A percentile compares a stretch with the other conserved stretches of the same genome.
Evolutionary conservation across 2,113 vertebrate species (phyloP).

Genomic region (Epinephelus lanceolatus): DNA sequence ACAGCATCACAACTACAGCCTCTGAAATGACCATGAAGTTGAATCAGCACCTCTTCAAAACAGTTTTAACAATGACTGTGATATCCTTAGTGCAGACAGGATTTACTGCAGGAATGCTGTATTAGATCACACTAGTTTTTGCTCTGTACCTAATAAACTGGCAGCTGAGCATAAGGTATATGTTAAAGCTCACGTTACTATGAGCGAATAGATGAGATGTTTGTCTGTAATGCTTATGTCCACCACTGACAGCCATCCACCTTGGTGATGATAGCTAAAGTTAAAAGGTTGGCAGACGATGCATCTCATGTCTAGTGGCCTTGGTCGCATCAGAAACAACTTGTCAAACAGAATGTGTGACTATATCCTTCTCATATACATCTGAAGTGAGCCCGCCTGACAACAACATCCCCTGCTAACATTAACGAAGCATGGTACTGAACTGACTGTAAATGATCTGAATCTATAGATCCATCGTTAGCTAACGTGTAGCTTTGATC

Average conservation of each 20-base stretch:
- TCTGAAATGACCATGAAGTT: neutral
- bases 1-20: neutral
- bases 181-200: neutral
- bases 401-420: neutral
- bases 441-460: constrained; percentile 11
- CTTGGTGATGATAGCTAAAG: neutral
- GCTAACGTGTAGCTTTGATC: constrained; percentile 34
- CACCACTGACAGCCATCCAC: neutral
- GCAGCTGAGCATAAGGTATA: too few relatives aligned
- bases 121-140: neutral
- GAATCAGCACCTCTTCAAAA: too few relatives aligned
- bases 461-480: constrained; percentile 39
- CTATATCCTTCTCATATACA: constrained; percentile 11
- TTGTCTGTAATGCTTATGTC: neutral
- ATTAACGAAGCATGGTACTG: neutral
- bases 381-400: neutral
- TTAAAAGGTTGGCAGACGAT: neutral
- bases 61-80: neutral
- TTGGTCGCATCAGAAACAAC: constrained; percentile 1
- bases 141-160: neutral
- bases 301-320: neutral
- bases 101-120: neutral
- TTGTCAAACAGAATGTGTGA: constrained; percentile 62
- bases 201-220: neutral
- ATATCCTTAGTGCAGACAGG: too few relatives aligned